Percentiles rank a stretch among this genome's conserved stretches.
phyloP scores from a whole-genome alignment of 1,140 invertebrate genomes.

The Whitmania pigra region DNA sequence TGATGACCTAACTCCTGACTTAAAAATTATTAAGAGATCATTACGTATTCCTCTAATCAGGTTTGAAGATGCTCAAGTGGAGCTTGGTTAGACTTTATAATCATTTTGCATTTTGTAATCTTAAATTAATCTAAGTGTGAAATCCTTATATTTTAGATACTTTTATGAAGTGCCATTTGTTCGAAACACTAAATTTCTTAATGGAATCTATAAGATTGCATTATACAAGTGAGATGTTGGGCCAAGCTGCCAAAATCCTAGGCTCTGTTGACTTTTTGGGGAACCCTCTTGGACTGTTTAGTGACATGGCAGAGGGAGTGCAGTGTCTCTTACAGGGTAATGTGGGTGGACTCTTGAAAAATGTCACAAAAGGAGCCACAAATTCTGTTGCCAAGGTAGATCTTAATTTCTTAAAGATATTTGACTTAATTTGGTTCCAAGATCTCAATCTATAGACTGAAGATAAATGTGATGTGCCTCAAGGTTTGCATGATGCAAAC shows the following conservation, averaged over 20 bases:
- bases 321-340: slow-evolving; percentile 78
- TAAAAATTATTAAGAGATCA: slow-evolving; percentile 68
- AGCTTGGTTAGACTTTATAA: slow-evolving; percentile 47
- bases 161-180: slow-evolving; percentile 68
- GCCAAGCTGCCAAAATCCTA: slow-evolving; percentile 85
- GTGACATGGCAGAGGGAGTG: slow-evolving; percentile 87
- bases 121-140: not conserved
- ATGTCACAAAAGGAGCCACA: slow-evolving; percentile 88
- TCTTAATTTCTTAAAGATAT: slow-evolving; percentile 24
- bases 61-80: slow-evolving; percentile 89
- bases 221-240: slow-evolving; percentile 77
- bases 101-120: not conserved
- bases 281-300: slow-evolving; percentile 85
- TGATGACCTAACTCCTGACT: slow-evolving; percentile 59
- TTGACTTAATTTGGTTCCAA: not conserved
- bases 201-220: slow-evolving; percentile 61
- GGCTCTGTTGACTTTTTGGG: slow-evolving; percentile 94
- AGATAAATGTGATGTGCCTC: too few species aligned
- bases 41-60: slow-evolving; percentile 75
- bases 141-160: slow-evolving; percentile 48
- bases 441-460: too few species aligned
- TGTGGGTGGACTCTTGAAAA: slow-evolving; percentile 76
- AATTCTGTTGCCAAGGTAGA: slow-evolving; percentile 90
- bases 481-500: too few species aligned
- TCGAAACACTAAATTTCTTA: slow-evolving; percentile 73